phyloP scores from a whole-genome alignment of 1,140 invertebrate genomes.

The Pseudomyrmex pallidus region DNA sequence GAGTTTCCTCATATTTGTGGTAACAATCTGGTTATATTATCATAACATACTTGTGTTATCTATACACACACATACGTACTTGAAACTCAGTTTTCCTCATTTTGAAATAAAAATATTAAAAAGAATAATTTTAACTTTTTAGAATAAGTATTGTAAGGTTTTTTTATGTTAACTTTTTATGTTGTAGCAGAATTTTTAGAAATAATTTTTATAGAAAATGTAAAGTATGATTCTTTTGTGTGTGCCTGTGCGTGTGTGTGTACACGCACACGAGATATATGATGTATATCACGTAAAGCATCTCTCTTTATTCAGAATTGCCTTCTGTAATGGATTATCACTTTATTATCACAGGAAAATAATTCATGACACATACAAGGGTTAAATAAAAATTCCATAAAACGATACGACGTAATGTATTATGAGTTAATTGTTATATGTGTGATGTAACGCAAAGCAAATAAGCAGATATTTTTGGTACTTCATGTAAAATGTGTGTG shows the following conservation, averaged over 20 bases:
- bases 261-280: neutral
- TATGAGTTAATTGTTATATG: slow-evolving; percentile 39
- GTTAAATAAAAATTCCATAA: slow-evolving; percentile 7
- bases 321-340: slow-evolving; percentile 24
- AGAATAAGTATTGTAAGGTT: neutral
- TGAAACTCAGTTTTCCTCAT: neutral
- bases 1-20: neutral
- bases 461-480: neutral
- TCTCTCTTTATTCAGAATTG: slow-evolving; percentile 5
- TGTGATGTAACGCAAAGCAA: slow-evolving; percentile 40
- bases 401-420: slow-evolving; percentile 15
- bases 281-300: neutral
- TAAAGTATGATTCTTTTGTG: neutral
- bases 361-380: slow-evolving; percentile 1
- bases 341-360: slow-evolving; percentile 26
- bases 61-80: no score
- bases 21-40: neutral
- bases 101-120: neutral
- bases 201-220: slow-evolving; percentile 8
- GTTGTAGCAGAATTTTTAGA: neutral
- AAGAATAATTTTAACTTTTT: neutral
- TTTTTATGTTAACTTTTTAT: neutral
- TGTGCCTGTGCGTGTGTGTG: no score
- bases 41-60: no score
- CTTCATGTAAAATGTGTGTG: neutral